Base-by-base conservation (phyloP, 2,888 invertebrate genomes). In the Tethea ocularis region DNA sequence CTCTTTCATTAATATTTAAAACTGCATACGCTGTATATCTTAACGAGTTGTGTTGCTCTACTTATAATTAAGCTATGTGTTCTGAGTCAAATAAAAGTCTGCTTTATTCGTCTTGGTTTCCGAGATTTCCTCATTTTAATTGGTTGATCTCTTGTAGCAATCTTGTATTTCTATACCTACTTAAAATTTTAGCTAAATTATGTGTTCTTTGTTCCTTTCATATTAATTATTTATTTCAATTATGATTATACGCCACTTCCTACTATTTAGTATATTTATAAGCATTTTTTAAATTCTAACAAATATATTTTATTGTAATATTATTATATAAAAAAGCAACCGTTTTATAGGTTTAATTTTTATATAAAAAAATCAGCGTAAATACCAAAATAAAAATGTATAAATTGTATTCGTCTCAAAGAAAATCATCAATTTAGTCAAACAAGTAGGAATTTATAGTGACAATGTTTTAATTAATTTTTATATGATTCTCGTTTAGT, bases 401-500 rank as follows among this genome's bases (percentile, higher is more conserved):
- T 46, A 20, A 46, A 20, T 41, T 41, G 41, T 46, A 46, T 46
- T 46, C 46, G 17, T 46, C 46, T 46, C 46, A 20, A 46, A 46
- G 20, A 3, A 17, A 13, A 4, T 10, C 54, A 54, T 36, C 46
- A 46, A 10, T 33, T 54, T 33, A 20, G 33, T 54, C 13, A 33
- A 54, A 20, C n/a, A 29, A 26, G 66, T 66, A 68, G 67, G 61
- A 63, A 60, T 63, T 70, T 68, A 66, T 66, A 60, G 17, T 33
- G 10, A 33, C 11, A 33, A 22, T 62, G 66, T 51, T 74, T 76
- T 76, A 75, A 64, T 71, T 71, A 63, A 72, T 66, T 75, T 81
- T 86, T 88, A 91, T 91, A 91, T 91, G 90, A 77, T 88, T 91
- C 89, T 91, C 89, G 84, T 91, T 92, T 91, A 89, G 91, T 91